A percentile compares a stretch with the other conserved stretches of the same genome.
These are phyloP conservation scores for Pseudonaja textilis DNA, from an alignment of 2,113 vertebrate species.

Conservation along the genomic window DNA sequence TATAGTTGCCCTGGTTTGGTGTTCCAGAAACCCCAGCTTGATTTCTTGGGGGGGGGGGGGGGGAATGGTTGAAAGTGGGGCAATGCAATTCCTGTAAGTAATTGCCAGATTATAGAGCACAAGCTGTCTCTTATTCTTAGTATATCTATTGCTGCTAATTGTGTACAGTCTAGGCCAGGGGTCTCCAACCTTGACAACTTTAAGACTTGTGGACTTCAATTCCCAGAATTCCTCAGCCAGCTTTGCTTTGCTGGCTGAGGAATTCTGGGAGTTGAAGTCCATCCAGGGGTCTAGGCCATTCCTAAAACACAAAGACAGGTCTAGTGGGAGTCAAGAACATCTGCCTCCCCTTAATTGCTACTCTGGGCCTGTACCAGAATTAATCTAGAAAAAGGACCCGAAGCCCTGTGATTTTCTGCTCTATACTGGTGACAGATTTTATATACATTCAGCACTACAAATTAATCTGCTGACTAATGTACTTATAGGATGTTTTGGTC, in stretches of 20 bases:
- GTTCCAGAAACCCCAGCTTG: neutral
- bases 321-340: neutral
- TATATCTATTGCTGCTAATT: neutral
- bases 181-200: too few relatives aligned
- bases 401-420: neutral
- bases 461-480: neutral
- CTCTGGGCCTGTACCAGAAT: neutral
- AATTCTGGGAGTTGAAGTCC: too few relatives aligned
- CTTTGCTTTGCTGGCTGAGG: too few relatives aligned
- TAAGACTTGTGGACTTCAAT: too few relatives aligned
- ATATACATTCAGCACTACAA: neutral
- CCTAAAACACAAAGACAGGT: neutral
- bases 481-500: neutral
- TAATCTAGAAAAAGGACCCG: neutral
- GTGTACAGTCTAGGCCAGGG: neutral
- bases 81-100: neutral
- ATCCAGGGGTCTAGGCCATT: neutral
- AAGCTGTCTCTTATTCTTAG: neutral
- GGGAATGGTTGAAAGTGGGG: neutral
- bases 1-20: neutral
- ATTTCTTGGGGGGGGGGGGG: neutral
- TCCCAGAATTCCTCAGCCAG: too few relatives aligned
- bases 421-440: neutral
- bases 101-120: neutral
- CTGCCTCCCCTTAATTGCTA: neutral